Evolutionary conservation across 2,888 invertebrate species (phyloP).

Genomic region (Halictus ligatus): DNA sequence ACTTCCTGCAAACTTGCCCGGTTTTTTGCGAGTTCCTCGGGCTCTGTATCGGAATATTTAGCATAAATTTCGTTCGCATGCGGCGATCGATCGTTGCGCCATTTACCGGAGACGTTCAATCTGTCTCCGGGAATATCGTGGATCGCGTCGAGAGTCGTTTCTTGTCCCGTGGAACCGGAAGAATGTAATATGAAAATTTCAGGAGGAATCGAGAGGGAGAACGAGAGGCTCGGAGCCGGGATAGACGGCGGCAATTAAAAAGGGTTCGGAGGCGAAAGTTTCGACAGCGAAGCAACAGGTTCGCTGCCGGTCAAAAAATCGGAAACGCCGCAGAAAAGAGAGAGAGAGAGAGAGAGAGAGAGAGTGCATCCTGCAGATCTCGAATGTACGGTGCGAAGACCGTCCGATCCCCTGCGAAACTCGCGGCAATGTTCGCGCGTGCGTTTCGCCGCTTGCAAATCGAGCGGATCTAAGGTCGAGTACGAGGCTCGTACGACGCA

Average conservation of each 20-base stretch:
- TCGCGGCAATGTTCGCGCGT: not conserved
- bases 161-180: not conserved
- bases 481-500: not conserved
- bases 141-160: not conserved
- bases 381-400: not conserved
- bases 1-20: not conserved
- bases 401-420: not conserved
- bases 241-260: constrained; percentile 14
- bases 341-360: not conserved
- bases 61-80: not conserved
- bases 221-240: not conserved
- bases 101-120: not conserved
- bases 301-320: constrained; percentile 23
- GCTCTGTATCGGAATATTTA: constrained; percentile 12
- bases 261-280: constrained; percentile 1
- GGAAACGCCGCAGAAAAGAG: not conserved
- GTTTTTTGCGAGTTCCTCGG: not conserved
- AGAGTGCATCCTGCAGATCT: not conserved
- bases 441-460: not conserved
- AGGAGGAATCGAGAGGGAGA: not conserved
- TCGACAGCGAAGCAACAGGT: constrained; percentile 50
- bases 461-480: too few species aligned
- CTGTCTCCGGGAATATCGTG: not conserved
- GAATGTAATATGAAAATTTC: not conserved
- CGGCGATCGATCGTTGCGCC: not conserved